These are phyloP conservation scores for Stegastes partitus DNA, from an alignment of 2,113 vertebrate genomes.

Conservation along the genomic window DNA sequence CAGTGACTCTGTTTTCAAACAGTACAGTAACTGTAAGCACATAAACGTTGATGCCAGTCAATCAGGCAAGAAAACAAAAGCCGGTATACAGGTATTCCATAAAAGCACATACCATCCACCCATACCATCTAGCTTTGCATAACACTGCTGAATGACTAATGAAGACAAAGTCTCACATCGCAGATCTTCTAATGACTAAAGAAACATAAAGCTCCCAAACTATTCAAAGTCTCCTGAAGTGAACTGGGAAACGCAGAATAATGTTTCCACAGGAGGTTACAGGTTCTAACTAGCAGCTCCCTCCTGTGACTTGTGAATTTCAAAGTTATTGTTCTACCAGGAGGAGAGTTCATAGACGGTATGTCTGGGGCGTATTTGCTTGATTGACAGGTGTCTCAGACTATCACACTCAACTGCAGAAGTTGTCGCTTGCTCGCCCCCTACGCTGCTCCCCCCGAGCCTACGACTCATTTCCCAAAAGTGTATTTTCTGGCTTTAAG, in stretches of 20 bases:
- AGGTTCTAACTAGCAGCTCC: not conserved
- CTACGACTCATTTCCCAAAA: slow-evolving; percentile 25
- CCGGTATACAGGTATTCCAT: too few species aligned
- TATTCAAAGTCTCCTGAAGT: not conserved
- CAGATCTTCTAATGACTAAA: not conserved
- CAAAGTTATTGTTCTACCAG: not conserved
- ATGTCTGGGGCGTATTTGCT: slow-evolving; percentile 6
- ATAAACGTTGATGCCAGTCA: too few species aligned
- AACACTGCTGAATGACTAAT: too few species aligned
- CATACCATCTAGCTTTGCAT: too few species aligned
- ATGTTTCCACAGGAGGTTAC: not conserved
- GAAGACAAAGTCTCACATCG: not conserved
- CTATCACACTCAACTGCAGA: slow-evolving; percentile 40
- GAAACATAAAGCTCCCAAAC: slow-evolving; percentile 7
- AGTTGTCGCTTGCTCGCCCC: slow-evolving; percentile 2
- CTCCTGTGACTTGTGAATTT: slow-evolving; percentile 12
- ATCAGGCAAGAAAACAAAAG: too few species aligned
- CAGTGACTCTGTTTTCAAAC: too few species aligned
- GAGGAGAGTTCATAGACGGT: slow-evolving; percentile 22
- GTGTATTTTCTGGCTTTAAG: slow-evolving; percentile 43
- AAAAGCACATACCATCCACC: too few species aligned
- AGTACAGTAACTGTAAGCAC: too few species aligned
- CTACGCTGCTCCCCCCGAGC: not conserved
- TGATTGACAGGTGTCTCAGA: slow-evolving; percentile 63
- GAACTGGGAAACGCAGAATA: not conserved